Conservation (phyloP, 2,797 vertebrate species). For the Eidolon dupreanum region DNA sequence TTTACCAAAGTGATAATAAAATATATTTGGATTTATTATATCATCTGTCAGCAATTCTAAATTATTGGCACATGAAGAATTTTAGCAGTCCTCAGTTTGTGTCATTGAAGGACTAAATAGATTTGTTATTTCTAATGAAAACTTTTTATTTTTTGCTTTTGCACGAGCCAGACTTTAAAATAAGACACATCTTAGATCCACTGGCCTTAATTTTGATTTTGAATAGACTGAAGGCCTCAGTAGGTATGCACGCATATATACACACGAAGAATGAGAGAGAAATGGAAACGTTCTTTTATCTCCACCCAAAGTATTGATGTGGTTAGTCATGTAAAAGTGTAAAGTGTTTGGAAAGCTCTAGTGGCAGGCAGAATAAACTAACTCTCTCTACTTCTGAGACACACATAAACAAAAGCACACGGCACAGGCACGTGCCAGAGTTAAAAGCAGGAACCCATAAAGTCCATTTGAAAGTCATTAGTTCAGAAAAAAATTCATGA, state of each 20-base stretch:
- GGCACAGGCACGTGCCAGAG: too few relatives aligned
- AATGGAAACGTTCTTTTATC: not conserved
- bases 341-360: not conserved
- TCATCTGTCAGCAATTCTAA: not conserved
- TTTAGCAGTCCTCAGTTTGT: not conserved
- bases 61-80: not conserved
- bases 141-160: conserved; percentile 9
- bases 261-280: not conserved
- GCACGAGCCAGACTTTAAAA: not conserved
- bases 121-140: not conserved
- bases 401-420: not conserved
- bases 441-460: not conserved
- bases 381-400: not conserved
- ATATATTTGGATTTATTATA: conserved; percentile 35
- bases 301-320: not conserved
- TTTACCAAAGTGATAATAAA: conserved; percentile 11
- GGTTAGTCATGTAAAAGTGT: not conserved
- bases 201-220: conserved; percentile 21
- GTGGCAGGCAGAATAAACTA: not conserved
- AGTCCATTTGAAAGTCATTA: conserved; percentile 1
- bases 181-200: not conserved
- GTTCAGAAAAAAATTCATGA: not conserved
- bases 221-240: not conserved
- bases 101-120: not conserved
- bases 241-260: not conserved